phyloP scores from a whole-genome alignment of 2,113 vertebrate genomes.

The Trogon surrucura region DNA sequence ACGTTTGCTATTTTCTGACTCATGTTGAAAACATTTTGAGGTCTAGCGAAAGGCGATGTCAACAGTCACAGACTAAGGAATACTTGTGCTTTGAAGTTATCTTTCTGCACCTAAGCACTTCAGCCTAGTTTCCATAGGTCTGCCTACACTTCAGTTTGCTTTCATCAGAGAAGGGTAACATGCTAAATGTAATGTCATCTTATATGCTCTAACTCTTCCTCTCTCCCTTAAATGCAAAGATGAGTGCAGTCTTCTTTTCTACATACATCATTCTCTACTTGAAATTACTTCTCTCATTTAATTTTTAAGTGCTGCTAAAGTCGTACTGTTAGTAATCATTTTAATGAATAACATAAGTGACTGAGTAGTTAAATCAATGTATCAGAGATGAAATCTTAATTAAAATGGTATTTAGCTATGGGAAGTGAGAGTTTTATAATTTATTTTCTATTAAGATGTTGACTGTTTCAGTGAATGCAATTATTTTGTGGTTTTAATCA shows the following conservation, averaged over 20 bases:
- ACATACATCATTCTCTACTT: background rate
- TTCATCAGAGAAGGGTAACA: background rate
- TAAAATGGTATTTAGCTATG: slow-evolving; percentile 46
- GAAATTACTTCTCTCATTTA: background rate
- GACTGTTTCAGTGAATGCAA: slow-evolving; percentile 2
- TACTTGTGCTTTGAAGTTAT: background rate
- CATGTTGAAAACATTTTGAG: background rate
- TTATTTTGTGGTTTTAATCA: slow-evolving; percentile 16
- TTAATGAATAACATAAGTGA: slow-evolving; percentile 42
- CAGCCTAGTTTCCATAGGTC: background rate
- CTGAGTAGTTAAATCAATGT: slow-evolving; percentile 45
- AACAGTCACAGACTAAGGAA: background rate
- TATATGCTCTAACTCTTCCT: background rate
- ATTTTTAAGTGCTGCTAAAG: slow-evolving; percentile 10
- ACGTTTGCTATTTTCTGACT: background rate
- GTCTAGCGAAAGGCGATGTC: background rate
- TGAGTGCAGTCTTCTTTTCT: background rate
- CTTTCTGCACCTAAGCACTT: background rate
- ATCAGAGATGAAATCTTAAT: slow-evolving; percentile 29
- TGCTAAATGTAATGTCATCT: background rate
- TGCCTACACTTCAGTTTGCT: background rate
- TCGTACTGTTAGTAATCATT: slow-evolving; percentile 15
- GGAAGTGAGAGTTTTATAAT: slow-evolving; percentile 23
- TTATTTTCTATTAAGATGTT: slow-evolving; percentile 57
- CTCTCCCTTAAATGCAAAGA: background rate